phyloP scores from a whole-genome alignment of 2,113 vertebrate genomes.

The Silurus glanis region DNA sequence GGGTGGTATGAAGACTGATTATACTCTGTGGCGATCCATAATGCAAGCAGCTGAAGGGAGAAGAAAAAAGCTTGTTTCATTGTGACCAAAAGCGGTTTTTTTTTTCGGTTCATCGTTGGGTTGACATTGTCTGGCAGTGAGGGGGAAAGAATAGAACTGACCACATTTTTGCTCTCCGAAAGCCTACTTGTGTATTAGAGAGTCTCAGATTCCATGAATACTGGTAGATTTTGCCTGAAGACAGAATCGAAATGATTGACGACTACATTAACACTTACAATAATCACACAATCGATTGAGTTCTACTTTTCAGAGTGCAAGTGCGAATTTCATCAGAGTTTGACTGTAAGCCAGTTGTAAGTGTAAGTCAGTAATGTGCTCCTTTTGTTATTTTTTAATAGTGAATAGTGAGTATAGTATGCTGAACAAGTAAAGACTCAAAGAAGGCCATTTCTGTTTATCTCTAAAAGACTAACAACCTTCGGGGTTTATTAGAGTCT shows the following conservation, averaged over 20 bases:
- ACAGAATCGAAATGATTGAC: not conserved
- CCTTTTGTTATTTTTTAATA: slow-evolving; percentile 8
- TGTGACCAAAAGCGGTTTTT: not conserved
- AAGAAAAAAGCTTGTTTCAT: too few species aligned
- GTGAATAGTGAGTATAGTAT: not conserved
- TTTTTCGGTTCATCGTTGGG: slow-evolving; percentile 9
- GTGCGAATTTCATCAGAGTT: not conserved
- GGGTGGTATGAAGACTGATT: too few species aligned
- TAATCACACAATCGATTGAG: not conserved
- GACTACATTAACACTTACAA: not conserved
- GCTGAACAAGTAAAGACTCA: slow-evolving; percentile 25
- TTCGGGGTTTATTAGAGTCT: slow-evolving; percentile 37
- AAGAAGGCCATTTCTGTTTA: slow-evolving; percentile 46
- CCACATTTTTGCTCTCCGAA: slow-evolving; percentile 6
- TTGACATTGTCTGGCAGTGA: not conserved
- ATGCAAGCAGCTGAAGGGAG: too few species aligned
- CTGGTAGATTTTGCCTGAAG: not conserved
- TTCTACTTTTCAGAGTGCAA: not conserved
- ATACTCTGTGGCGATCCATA: too few species aligned
- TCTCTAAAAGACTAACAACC: slow-evolving; percentile 47
- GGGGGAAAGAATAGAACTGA: slow-evolving; percentile 10
- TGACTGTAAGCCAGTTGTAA: slow-evolving; percentile 29
- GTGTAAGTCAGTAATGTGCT: slow-evolving; percentile 29
- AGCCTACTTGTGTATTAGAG: slow-evolving; percentile 7
- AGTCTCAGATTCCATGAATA: not conserved